Conservation (phyloP, 2,113 vertebrate species). For the Delphinus delphis region DNA sequence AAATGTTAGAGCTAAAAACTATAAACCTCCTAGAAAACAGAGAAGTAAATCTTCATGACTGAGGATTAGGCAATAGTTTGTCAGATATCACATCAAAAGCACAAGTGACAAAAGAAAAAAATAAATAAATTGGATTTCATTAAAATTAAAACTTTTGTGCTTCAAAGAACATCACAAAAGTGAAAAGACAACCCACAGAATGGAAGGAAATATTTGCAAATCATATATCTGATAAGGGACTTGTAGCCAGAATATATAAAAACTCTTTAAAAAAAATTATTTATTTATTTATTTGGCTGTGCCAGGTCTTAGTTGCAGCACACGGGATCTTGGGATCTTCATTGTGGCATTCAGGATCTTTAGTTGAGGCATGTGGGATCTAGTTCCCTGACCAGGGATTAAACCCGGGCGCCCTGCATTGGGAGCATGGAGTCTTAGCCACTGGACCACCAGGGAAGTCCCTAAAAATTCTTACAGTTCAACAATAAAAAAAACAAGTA, state of each 20-base stretch:
- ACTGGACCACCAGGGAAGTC: no score
- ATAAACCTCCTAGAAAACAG: slow-evolving; percentile 7
- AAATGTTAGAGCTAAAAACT: neutral
- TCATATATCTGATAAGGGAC: neutral
- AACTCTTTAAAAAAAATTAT: neutral
- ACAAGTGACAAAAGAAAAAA: neutral
- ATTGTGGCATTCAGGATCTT: no score
- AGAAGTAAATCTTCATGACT: neutral
- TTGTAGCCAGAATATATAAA: neutral
- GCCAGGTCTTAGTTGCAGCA: no score
- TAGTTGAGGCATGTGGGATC: no score
- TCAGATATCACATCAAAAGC: neutral
- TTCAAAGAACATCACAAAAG: slow-evolving; percentile 12
- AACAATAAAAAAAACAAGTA: neutral
- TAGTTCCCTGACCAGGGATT: no score
- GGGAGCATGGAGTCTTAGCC: no score
- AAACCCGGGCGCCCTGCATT: no score
- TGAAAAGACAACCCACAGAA: neutral
- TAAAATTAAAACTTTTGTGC: slow-evolving; percentile 15
- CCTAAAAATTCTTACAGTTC: neutral
- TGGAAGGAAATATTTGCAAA: slow-evolving; percentile 28
- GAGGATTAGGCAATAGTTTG: neutral
- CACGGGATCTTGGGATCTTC: no score
- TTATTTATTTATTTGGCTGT: no score
- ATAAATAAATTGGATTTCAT: neutral